Conservation (phyloP, 2,888 invertebrate species). For the Pharmacophagus antenor region DNA sequence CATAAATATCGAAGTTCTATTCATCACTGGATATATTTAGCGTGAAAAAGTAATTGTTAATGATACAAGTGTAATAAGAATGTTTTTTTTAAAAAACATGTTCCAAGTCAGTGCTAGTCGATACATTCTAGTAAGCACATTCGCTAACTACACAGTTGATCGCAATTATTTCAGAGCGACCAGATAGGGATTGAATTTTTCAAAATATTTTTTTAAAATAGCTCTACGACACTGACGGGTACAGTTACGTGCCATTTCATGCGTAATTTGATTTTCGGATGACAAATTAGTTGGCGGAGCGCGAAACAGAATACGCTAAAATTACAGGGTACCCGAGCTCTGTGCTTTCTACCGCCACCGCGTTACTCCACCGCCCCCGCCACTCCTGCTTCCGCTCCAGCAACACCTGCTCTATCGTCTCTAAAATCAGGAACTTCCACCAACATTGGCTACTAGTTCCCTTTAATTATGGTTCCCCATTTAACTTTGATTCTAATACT, state of each 20-base stretch:
- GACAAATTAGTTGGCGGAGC: slow-evolving; percentile 75
- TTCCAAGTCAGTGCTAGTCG: too few species aligned
- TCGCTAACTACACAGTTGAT: slow-evolving; percentile 40
- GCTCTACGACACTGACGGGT: slow-evolving; percentile 59
- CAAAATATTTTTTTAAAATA: slow-evolving; percentile 72
- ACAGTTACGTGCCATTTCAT: slow-evolving; percentile 74
- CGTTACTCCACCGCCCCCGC: slow-evolving; percentile 32
- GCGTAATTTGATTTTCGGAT: slow-evolving; percentile 78
- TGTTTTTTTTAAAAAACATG: too few species aligned
- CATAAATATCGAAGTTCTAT: background rate
- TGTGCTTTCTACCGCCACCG: slow-evolving; percentile 37
- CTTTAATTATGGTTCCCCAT: slow-evolving; percentile 68
- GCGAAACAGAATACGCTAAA: slow-evolving; percentile 54
- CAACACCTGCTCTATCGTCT: slow-evolving; percentile 23
- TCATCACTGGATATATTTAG: background rate
- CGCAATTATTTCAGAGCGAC: slow-evolving; percentile 61
- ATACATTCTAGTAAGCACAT: slow-evolving; percentile 4
- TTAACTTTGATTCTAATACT: slow-evolving; percentile 48
- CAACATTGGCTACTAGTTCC: slow-evolving; percentile 49
- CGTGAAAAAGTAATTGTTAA: too few species aligned
- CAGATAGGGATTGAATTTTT: slow-evolving; percentile 66
- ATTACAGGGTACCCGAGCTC: slow-evolving; percentile 63
- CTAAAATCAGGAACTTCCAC: slow-evolving; percentile 29
- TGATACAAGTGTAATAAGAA: too few species aligned
- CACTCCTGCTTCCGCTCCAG: slow-evolving; percentile 23